Base-by-base conservation (phyloP, 2,797 vertebrate genomes). In the Ceyx erithaca region DNA sequence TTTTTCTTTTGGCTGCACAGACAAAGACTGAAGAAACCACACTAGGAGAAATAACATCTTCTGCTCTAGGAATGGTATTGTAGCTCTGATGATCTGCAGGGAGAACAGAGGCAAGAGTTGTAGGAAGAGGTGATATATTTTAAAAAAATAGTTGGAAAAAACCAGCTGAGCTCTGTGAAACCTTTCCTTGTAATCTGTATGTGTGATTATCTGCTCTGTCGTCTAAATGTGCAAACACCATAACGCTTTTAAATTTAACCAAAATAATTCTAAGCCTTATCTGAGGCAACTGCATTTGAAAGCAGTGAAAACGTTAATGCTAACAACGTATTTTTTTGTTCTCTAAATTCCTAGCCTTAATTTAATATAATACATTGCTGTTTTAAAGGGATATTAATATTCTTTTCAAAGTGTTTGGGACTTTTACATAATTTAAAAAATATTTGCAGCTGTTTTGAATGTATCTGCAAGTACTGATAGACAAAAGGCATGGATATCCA, bases 371-470 rank as follows among this genome's bases (percentile, higher is more conserved):
- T 59, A 14, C 94, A 87, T 79, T 94, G 95, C 93, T 92, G 80
- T 92, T 95, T 97, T 90, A 94, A 91, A 84, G 87, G 92, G 94
- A 91, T 93, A 97, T 96, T 96, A 96, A 96, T 95, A 94, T 96
- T 92, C 91, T 94, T 95, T 96, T 97, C 95, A 97, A 97, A 97
- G 95, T 91, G 81, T 94, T 96, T 94, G 93, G 83, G 88, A 93
- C 95, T 97, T 97, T 96, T 95, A 96, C 96, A 96, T 97, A 96
- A 97, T 97, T 96, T 94, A 94, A 96, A 97, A 97, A 97, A 97
- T 96, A 96, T 97, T 96, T 95, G 95, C 96, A 97, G 96, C 96
- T 97, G 96, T 96, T 96, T 97, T 90, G 94, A 97, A 96, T 96
- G 96, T 96, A 95, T 96, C 95, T 96, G 94, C 87, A 71, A 96